Percentiles rank a stretch among this genome's conserved stretches.
Conservation (phyloP, 2,113 vertebrate genomes). For the Mixornis gularis region DNA sequence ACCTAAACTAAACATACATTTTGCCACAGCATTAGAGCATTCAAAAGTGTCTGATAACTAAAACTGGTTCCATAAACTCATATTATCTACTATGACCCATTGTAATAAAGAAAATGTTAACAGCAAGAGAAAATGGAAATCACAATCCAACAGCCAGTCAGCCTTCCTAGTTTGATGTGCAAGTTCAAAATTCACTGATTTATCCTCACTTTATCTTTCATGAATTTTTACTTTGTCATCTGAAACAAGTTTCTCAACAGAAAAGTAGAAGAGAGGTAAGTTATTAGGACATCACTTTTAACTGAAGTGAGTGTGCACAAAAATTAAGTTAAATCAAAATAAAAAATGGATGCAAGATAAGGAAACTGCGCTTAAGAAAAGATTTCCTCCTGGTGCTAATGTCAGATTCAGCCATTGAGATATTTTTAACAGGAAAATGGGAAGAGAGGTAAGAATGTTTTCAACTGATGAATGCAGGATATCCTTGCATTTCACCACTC, state of each 20-base stretch:
- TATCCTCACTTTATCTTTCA: neutral
- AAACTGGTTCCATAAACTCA: neutral
- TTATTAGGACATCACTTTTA: neutral
- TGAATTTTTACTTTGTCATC: neutral
- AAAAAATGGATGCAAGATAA: neutral
- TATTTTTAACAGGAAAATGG: neutral
- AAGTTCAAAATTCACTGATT: neutral
- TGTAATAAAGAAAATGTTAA: neutral
- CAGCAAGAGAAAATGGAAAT: neutral
- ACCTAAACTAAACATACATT: neutral
- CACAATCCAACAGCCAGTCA: neutral
- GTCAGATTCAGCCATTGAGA: neutral
- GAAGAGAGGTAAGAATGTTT: neutral
- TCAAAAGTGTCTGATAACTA: neutral
- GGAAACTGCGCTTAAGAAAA: neutral
- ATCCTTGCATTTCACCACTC: neutral
- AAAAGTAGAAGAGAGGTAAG: neutral
- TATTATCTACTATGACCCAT: neutral
- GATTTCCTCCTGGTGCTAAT: neutral
- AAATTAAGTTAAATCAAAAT: neutral
- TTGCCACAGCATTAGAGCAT: neutral
- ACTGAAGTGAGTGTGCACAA: neutral
- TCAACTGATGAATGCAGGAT: neutral
- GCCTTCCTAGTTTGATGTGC: neutral
- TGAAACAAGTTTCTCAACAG: neutral